A percentile compares a stretch with the other conserved stretches of the same genome.
phyloP scores from a whole-genome alignment of 2,113 vertebrate species.

The Fregata magnificens region DNA sequence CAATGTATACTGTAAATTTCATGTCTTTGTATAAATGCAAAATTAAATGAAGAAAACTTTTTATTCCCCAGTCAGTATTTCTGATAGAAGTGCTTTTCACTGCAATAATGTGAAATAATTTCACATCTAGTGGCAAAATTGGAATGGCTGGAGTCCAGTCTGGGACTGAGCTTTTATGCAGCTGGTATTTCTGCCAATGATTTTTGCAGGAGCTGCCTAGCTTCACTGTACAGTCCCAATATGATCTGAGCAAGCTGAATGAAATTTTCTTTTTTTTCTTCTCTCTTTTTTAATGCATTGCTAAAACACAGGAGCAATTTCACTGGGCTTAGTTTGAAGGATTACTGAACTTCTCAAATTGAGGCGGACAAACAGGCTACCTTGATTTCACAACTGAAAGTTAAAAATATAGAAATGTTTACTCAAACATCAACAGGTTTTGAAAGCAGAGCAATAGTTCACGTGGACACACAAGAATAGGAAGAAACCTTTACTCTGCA shows the following conservation, averaged over 20 bases:
- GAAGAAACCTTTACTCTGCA: not conserved
- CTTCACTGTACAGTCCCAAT: not conserved
- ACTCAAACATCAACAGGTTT: not conserved
- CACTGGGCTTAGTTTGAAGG: slow-evolving; percentile 6
- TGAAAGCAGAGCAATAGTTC: not conserved
- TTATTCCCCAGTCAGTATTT: not conserved
- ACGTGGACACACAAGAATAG: not conserved
- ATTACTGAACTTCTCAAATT: slow-evolving; percentile 35
- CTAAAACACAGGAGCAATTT: slow-evolving; percentile 18
- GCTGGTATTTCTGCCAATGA: not conserved
- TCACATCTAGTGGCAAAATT: not conserved
- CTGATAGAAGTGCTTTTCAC: not conserved
- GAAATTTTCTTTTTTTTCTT: not conserved
- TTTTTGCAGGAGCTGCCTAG: not conserved
- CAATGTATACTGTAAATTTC: not conserved
- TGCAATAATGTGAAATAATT: not conserved
- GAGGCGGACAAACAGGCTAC: slow-evolving; percentile 32
- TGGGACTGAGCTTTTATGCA: not conserved
- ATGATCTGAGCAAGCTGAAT: not conserved
- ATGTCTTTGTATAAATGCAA: not conserved
- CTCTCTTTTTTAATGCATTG: slow-evolving; percentile 7
- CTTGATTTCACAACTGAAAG: slow-evolving; percentile 37
- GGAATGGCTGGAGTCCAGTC: not conserved
- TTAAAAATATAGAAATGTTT: not conserved
- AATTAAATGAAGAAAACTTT: not conserved